Conservation (phyloP, 2,113 vertebrate genomes). For the Prunella himalayana region DNA sequence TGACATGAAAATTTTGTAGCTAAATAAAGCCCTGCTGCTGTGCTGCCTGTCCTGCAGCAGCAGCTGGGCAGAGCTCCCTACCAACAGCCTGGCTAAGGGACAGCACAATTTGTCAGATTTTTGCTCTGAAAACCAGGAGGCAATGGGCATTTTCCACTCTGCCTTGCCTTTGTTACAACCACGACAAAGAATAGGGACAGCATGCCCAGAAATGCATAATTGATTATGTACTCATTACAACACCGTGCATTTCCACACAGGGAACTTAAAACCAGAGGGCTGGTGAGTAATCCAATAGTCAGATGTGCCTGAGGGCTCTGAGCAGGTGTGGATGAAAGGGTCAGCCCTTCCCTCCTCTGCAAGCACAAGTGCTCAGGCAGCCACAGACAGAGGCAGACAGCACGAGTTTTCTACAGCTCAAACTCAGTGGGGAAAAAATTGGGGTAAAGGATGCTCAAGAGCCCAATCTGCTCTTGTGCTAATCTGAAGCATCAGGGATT, state of each 20-base stretch:
- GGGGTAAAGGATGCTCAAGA: background rate
- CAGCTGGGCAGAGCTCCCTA: background rate
- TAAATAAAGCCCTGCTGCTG: background rate
- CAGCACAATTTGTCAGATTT: background rate
- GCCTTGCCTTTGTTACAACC: background rate
- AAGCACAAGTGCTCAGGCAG: background rate
- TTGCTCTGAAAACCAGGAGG: background rate
- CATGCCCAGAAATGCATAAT: conserved; percentile 27
- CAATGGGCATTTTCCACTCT: background rate
- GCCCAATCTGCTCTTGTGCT: background rate
- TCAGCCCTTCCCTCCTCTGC: background rate
- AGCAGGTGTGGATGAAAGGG: conserved; percentile 33
- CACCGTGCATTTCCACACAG: background rate
- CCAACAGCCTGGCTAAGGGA: background rate
- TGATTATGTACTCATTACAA: background rate
- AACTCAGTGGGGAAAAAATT: background rate
- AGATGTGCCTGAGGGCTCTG: background rate
- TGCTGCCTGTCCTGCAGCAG: background rate
- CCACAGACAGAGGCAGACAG: background rate
- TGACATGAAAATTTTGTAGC: background rate
- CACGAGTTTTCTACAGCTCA: background rate
- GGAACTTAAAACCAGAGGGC: conserved; percentile 13
- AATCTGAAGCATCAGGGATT: accelerated
- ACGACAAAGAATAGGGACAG: background rate
- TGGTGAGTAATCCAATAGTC: background rate